phyloP scores from a whole-genome alignment of 2,797 vertebrate genomes.

The Myotis daubentonii region DNA sequence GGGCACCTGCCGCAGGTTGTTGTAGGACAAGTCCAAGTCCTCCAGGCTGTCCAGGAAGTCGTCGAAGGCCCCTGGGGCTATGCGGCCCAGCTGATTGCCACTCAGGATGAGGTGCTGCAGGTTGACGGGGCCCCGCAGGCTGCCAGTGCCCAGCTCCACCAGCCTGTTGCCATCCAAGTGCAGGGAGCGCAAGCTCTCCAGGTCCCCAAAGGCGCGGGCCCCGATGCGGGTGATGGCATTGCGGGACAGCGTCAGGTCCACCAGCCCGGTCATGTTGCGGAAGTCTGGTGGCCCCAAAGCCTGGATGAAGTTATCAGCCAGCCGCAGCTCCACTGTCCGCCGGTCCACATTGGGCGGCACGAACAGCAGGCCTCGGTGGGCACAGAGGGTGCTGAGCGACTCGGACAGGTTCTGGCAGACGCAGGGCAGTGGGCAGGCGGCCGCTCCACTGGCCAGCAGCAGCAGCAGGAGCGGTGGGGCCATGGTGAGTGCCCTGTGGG shows the following conservation, averaged over 20 bases:
- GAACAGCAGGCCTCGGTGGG: slow-evolving; percentile 95
- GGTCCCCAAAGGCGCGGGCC: slow-evolving; percentile 92
- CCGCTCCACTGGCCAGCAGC: slow-evolving; percentile 83
- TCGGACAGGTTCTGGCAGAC: slow-evolving; percentile 96
- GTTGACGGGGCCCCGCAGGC: slow-evolving; percentile 91
- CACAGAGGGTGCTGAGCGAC: slow-evolving; percentile 95
- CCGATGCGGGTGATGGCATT: slow-evolving; percentile 93
- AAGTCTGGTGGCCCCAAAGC: slow-evolving; percentile 92
- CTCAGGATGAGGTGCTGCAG: slow-evolving; percentile 95
- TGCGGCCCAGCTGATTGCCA: slow-evolving; percentile 93
- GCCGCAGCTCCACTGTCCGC: slow-evolving; percentile 93
- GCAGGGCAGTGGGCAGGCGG: slow-evolving; percentile 94
- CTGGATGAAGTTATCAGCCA: slow-evolving; percentile 95
- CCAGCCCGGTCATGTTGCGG: slow-evolving; percentile 94
- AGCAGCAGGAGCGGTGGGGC: slow-evolving; percentile 82
- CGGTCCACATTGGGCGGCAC: slow-evolving; percentile 94
- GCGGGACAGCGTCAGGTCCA: slow-evolving; percentile 94
- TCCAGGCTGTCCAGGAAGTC: slow-evolving; percentile 93
- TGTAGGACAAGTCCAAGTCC: slow-evolving; percentile 95
- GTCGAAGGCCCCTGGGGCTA: slow-evolving; percentile 90
- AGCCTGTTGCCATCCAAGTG: slow-evolving; percentile 94
- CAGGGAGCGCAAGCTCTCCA: slow-evolving; percentile 94
- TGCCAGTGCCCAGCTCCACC: slow-evolving; percentile 88
- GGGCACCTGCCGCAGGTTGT: slow-evolving; percentile 92
- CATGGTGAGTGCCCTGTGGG: slow-evolving; percentile 80